Base-by-base conservation (phyloP, 2,888 invertebrate species). In the Lathronympha strigana region DNA sequence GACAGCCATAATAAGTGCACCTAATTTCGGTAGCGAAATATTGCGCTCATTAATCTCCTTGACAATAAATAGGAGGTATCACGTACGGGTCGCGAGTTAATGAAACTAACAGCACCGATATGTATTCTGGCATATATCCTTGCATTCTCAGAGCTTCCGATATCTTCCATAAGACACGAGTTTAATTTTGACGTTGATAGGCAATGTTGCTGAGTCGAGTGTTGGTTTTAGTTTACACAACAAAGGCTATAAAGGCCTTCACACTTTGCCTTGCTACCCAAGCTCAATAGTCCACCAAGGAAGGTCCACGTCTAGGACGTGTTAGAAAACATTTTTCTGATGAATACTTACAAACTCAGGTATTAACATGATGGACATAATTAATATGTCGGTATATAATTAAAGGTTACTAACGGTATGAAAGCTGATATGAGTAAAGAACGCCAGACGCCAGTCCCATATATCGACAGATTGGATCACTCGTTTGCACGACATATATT, bases 11-110 rank as follows among this genome's bases (percentile, higher is more conserved):
- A 69, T 62, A 63, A 70, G 67, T 69, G 53, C 55, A 69, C 70
- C 64, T 64, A 61, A 68, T 71, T 62, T 60, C 67, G 63, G 23
- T 33, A 43, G 40, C 71, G 54, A 83, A 79, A 80, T 83, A 82
- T 81, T 74, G 73, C 78, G 68, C 62, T 68, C 78, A 82, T 83
- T 79, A 78, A 76, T 81, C 76, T 80, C 76, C 72, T 69, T 71
- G 66, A 74, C 73, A 73, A 79, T 76, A 80, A 78, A 79, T 78
- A 79, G 71, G 72, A 75, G 73, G 76, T 78, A 80, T 77, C 77
- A 80, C 76, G 72, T 68, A 72, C 71, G 72, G 61, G 66, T 72
- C 68, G 43, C 9, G 28, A 47, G 36, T 31, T 57, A 63, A 63
- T 63, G 63, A 50, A 57, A 63, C 40, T 57, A 57, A 50, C 11